Evolutionary conservation across 2,888 invertebrate species (phyloP).

Genomic region (Tachina fera): DNA sequence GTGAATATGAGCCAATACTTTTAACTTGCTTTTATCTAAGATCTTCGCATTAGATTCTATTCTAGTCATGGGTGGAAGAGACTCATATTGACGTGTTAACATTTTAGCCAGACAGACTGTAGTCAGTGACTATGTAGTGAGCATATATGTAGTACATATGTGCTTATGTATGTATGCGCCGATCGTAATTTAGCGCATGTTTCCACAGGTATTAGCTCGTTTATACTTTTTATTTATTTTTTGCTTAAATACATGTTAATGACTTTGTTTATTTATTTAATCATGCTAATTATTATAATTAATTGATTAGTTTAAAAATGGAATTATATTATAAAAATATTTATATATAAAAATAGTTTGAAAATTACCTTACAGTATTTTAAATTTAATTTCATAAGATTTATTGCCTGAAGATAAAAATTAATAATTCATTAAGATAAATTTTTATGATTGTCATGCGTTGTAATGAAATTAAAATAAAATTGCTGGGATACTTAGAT

Average conservation of each 20-base stretch:
- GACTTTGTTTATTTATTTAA: background rate
- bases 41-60: too few relatives aligned
- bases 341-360: background rate
- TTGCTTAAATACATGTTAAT: constrained; percentile 11
- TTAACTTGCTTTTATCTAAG: too few relatives aligned
- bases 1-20: too few relatives aligned
- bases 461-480: background rate
- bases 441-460: background rate
- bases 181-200: too few relatives aligned
- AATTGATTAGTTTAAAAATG: background rate
- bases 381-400: constrained; percentile 22
- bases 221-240: background rate
- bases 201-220: background rate
- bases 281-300: constrained; percentile 18
- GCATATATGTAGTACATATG: too few relatives aligned
- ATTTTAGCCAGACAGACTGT: too few relatives aligned
- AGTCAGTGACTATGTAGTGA: too few relatives aligned
- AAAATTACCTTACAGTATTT: background rate
- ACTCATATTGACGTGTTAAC: too few relatives aligned
- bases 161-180: too few relatives aligned
- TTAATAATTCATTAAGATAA: constrained; percentile 19
- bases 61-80: too few relatives aligned
- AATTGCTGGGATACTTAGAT: background rate
- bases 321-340: background rate
- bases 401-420: constrained; percentile 10